phyloP scores from a whole-genome alignment of 2,888 invertebrate genomes.

The Hyppa rectilinea region DNA sequence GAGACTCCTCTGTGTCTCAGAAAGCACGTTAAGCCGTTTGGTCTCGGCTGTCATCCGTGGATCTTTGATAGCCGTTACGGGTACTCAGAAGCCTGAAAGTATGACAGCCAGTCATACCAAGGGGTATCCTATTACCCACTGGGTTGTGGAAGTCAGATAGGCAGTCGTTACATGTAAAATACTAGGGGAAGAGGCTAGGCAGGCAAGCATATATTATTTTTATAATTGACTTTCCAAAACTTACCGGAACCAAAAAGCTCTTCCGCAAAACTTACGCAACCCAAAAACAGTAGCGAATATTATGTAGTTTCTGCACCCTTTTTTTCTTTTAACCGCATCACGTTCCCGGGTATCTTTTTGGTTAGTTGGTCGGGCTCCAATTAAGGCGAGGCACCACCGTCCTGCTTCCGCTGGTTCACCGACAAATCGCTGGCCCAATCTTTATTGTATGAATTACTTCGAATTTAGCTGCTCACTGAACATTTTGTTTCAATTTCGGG shows the following conservation, averaged over 20 bases:
- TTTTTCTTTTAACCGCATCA: constrained; percentile 79
- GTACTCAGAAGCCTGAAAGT: too few species aligned
- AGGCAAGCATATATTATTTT: too few species aligned
- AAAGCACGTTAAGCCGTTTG: too few species aligned
- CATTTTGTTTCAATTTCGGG: constrained; percentile 40
- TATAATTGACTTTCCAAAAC: background rate
- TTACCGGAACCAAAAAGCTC: constrained; percentile 8
- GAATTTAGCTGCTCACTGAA: constrained; percentile 51
- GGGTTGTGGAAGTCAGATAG: too few species aligned
- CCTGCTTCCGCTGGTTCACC: constrained; percentile 77
- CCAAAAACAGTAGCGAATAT: constrained; percentile 58
- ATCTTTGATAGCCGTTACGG: too few species aligned
- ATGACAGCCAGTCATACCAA: too few species aligned
- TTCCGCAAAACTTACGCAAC: constrained; percentile 14
- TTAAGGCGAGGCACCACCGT: constrained; percentile 82
- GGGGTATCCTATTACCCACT: too few species aligned
- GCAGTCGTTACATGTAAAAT: too few species aligned
- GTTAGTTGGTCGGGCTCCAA: constrained; percentile 84
- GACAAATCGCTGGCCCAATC: constrained; percentile 75
- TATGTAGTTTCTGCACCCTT: constrained; percentile 59
- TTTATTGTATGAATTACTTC: constrained; percentile 66
- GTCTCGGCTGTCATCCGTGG: too few species aligned
- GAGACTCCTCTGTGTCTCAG: too few species aligned
- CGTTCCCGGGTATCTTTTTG: constrained; percentile 77
- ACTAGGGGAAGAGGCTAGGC: too few species aligned